Evolutionary conservation across 2,113 vertebrate genomes (phyloP), one percentile per base, ranked within the genome.

Genomic region (Pterocles gutturalis): DNA sequence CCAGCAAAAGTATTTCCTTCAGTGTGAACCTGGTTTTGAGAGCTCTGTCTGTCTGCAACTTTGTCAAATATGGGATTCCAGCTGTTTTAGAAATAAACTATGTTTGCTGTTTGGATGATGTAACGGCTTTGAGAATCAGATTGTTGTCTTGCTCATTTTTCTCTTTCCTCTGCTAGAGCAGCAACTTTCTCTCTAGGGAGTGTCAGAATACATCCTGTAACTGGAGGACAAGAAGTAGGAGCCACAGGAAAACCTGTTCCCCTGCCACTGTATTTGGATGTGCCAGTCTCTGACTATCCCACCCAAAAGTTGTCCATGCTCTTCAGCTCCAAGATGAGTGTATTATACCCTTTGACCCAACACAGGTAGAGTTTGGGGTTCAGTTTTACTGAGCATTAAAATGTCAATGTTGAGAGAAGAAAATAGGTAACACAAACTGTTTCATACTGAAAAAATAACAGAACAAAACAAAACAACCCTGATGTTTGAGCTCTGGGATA

Each of bases 41-140:
- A 96, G 87, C 87, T 93, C 89, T 82, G 66, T 96, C 93, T 96
- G 87, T 85, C 86, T 95, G 86, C 70, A 88, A 17, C 69, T 92
- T 92, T 76, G 38, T 92, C 76, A 92, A 92, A 89, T 89, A 55
- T 4, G 36, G 66, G 89, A 79, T 87, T 97, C 94, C 86, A 93
- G 83, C 43, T 89, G 72, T 84, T 96, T 84, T 91, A 82, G 87
- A 89, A 97, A 96, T 94, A 94, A 97, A 96, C 65, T 81, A 21
- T 54, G 14, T 60, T 78, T 1, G 6, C 65, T 86, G 0, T 87
- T 89, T 93, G 83, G 86, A 58, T 75, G 53, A 75, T 83, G 43
- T 75, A 82, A 62, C 0, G 3, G 45, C 81, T 65, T 60, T 79
- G 43, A 82, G 45, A 89, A 75, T 81, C 61, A 46, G 26, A 33